Conservation (phyloP, 2,888 invertebrate species). For the Parnassius glacialis region DNA sequence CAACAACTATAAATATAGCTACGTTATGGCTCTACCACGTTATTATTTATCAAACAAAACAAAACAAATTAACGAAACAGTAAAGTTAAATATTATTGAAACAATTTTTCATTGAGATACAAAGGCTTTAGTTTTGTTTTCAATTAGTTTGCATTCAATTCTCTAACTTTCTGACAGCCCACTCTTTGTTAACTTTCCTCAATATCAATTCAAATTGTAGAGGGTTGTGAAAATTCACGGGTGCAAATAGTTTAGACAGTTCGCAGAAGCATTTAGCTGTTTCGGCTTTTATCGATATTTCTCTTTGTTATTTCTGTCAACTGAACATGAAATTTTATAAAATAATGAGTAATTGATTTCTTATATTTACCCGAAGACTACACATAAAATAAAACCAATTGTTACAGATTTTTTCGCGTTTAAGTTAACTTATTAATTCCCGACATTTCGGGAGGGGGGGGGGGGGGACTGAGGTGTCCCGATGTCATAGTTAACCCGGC, state of each 20-base stretch:
- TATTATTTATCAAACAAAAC: no score
- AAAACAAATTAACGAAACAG: not conserved
- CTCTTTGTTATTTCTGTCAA: not conserved
- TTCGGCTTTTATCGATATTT: not conserved
- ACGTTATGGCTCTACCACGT: no score
- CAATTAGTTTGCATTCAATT: conserved; percentile 11
- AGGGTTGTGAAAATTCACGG: conserved; percentile 14
- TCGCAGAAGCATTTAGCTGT: not conserved
- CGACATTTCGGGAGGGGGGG: no score
- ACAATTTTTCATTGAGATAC: conserved; percentile 13
- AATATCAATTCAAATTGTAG: conserved; percentile 17
- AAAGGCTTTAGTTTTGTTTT: conserved; percentile 10
- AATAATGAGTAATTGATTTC: no score
- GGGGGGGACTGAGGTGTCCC: no score
- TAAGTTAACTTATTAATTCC: no score
- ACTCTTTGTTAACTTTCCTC: conserved; percentile 15
- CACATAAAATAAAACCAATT: no score
- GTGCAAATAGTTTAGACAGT: conserved; percentile 11
- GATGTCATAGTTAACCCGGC: no score
- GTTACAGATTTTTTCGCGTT: no score
- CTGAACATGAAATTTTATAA: no score
- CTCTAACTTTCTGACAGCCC: conserved; percentile 1
- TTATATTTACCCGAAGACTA: no score
- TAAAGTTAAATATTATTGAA: not conserved
- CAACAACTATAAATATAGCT: no score